Percentiles rank a stretch among this genome's conserved stretches.
Conservation (phyloP, 2,113 vertebrate genomes). For the Clarias macrocephalus region DNA sequence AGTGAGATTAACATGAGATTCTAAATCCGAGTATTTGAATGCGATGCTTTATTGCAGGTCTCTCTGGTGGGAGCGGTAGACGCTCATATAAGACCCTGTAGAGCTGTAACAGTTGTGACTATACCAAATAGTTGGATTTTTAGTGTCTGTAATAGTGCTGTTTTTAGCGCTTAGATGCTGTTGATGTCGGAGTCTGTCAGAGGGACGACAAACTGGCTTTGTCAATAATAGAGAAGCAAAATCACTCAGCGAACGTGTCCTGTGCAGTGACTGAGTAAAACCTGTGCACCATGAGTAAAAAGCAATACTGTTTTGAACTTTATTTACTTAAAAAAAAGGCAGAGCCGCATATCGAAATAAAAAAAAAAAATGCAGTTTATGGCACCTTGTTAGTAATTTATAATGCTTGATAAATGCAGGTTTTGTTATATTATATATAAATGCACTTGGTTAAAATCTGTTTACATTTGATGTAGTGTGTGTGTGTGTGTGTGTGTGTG, state of each 20-base stretch:
- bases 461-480: background rate
- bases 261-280: background rate
- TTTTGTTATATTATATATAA: background rate
- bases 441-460: background rate
- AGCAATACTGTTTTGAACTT: background rate
- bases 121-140: no score
- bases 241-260: background rate
- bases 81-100: no score
- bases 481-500: background rate
- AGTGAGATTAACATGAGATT: no score
- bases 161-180: no score
- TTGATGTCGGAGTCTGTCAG: no score
- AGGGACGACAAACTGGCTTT: no score
- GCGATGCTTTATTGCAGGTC: no score
- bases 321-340: background rate
- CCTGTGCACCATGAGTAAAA: background rate
- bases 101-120: no score
- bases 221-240: background rate
- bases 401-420: background rate
- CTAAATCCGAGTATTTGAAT: no score
- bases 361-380: background rate
- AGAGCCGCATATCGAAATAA: background rate
- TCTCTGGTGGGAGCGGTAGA: no score
- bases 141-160: no score
- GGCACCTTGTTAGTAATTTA: background rate